Evolutionary conservation across 2,888 invertebrate genomes (phyloP), one percentile per base, ranked within the genome.

Genomic region (Syrphus vitripennis): DNA sequence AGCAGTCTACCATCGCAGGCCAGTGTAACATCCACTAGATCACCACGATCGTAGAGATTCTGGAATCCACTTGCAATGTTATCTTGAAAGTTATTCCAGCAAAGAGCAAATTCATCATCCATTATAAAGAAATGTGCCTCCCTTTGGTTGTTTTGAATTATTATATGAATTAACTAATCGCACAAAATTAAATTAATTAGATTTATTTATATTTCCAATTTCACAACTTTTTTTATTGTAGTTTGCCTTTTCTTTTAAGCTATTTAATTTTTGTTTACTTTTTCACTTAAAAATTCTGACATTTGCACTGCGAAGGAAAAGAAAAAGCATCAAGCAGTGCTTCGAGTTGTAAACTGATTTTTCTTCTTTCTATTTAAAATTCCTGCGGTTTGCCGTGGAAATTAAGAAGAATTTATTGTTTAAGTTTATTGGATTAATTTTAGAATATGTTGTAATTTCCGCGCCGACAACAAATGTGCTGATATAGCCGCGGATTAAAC

Each of bases 1-100:
- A 93, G 89, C 50, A 93, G 89, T 88, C 93, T 92, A 26, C 94
- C 93, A 89, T 93, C 93, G 87, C 93, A 93, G 42, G 93, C 93
- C 53, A 93, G 89, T 29, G 93, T 93, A 16, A 93, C 93, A 89
- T 93, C 93, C 12, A 93, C 93, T 80, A 93, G 89, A 87, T 93
- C 92, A 40, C 93, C 93, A 16, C 92, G 91, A 87, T 93, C 92
- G 80, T 92, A 92, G 12, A 93, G 88, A 88, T 91, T 92, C 87
- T 93, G 93, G 86, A 93, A 93, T 21, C 93, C 93, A 77, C 91
- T 91, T 45, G 93, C 92, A 70, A 93, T 92, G 81, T 93, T 93
- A 87, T 93, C 93, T 88, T 92, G 92, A 90, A 93, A 93, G 88
- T 93, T 93, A 88, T 93, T 93, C 93, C 93, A 93, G 88, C 93